phyloP scores from a whole-genome alignment of 2,888 invertebrate genomes.

The Troides aeacus region DNA sequence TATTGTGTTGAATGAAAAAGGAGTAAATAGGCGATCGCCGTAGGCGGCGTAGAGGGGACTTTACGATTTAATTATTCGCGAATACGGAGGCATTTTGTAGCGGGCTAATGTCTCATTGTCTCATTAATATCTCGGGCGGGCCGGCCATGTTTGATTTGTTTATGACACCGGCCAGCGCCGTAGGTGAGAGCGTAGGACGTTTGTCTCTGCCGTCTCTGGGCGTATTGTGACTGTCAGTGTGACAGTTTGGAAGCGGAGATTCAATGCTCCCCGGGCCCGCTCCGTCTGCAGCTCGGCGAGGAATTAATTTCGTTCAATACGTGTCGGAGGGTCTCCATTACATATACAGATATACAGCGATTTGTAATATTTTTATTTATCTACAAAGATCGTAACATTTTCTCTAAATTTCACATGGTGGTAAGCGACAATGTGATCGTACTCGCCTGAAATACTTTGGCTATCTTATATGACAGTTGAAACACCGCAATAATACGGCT shows the following conservation, averaged over 20 bases:
- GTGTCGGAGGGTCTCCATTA: conserved; percentile 21
- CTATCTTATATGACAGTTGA: no score
- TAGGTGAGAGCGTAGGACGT: conserved; percentile 59
- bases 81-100: conserved; percentile 80
- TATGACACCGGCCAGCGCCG: conserved; percentile 62
- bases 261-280: conserved; percentile 35
- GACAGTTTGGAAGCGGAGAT: conserved; percentile 42
- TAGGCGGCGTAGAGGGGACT: conserved; percentile 78
- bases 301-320: conserved; percentile 46
- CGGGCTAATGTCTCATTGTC: conserved; percentile 80
- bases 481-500: no score
- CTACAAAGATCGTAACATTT: no score
- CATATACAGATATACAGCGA: neutral
- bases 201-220: conserved; percentile 37
- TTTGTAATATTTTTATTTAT: no score
- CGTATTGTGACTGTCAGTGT: conserved; percentile 44
- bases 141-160: conserved; percentile 80
- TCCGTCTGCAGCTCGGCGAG: conserved; percentile 33
- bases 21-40: conserved; percentile 77
- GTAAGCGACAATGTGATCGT: no score
- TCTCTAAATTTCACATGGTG: no score
- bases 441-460: no score
- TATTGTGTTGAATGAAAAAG: conserved; percentile 81
- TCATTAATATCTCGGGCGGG: conserved; percentile 78
- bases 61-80: conserved; percentile 81